Evolutionary conservation across 53 echinoderm and acorn worm species (phyloP), one percentile per base, ranked within the genome.

Genomic region (Temnopleurus reevesii): DNA sequence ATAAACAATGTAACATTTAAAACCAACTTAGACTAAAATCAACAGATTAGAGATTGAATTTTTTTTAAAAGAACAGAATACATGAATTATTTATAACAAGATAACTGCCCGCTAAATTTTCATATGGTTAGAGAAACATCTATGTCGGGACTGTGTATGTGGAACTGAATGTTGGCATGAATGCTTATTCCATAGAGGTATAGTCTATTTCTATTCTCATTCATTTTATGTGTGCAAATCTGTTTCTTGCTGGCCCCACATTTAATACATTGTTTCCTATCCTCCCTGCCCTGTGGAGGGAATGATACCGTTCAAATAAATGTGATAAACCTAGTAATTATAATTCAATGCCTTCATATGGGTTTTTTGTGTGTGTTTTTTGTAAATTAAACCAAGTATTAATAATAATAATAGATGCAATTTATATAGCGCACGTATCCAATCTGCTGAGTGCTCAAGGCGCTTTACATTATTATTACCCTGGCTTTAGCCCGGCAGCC

Each of bases 321-420:
- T 87, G 88, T 87, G 88, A 87, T 87, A 15, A 87, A 87, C 88
- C 88, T 53, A 66, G 65, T 87, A 66, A 87, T 87, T 87, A 66
- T 49, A 59, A 59, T 28, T 55, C 53, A 35, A 19, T 47, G 31
- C 34, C 55, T 34, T 83, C 60, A 17, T 41, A 15, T 23, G 17
- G 0, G 0, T 1, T 5, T 35, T 71, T 19, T 13, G 33, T 41
- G 36, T n/a, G n/a, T n/a, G n/a, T n/a, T n/a, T n/a, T n/a, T n/a
- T n/a, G n/a, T n/a, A n/a, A n/a, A n/a, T n/a, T n/a, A n/a, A n/a
- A n/a, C n/a, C n/a, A n/a, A n/a, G n/a, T n/a, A n/a, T n/a, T n/a
- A n/a, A n/a, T n/a, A n/a, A n/a, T n/a, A n/a, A n/a, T n/a, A n/a
- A n/a, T n/a, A n/a, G n/a, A n/a, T n/a, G n/a, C n/a, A n/a, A n/a